These are phyloP conservation scores for Periophthalmus magnuspinnatus DNA, from an alignment of 2,797 vertebrate genomes.

Conservation along the genomic window DNA sequence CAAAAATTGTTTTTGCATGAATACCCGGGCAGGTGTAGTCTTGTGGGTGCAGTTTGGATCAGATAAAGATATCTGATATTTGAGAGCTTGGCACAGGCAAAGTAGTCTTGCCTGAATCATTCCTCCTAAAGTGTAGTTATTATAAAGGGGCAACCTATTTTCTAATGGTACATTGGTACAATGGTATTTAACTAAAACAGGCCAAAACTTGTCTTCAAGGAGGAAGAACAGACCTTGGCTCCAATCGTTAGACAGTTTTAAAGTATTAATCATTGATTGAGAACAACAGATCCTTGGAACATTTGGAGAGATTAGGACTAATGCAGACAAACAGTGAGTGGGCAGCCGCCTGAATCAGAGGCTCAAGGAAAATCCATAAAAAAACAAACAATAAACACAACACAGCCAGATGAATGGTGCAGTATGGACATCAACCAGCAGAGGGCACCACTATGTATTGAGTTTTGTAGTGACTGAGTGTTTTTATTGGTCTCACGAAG, in stretches of 20 bases:
- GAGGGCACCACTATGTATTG: conserved; percentile 15
- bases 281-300: neutral
- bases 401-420: neutral
- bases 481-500: neutral
- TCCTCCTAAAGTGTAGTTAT: too few species aligned
- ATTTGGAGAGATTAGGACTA: neutral
- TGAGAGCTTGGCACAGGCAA: too few species aligned
- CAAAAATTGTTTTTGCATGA: too few species aligned
- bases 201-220: neutral
- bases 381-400: neutral
- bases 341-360: neutral
- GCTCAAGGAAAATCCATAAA: neutral
- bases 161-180: too few species aligned
- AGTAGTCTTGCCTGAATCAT: too few species aligned
- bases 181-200: neutral
- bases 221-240: neutral
- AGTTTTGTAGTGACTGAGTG: neutral
- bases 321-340: neutral
- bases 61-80: too few species aligned
- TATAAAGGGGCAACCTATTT: too few species aligned
- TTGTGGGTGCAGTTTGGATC: too few species aligned
- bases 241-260: neutral
- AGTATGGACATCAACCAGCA: conserved; percentile 28
- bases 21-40: too few species aligned
- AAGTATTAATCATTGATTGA: neutral